Evolutionary conservation across 2,888 invertebrate genomes (phyloP), one percentile per base, ranked within the genome.

Genomic region (Epirrhoe alternata): DNA sequence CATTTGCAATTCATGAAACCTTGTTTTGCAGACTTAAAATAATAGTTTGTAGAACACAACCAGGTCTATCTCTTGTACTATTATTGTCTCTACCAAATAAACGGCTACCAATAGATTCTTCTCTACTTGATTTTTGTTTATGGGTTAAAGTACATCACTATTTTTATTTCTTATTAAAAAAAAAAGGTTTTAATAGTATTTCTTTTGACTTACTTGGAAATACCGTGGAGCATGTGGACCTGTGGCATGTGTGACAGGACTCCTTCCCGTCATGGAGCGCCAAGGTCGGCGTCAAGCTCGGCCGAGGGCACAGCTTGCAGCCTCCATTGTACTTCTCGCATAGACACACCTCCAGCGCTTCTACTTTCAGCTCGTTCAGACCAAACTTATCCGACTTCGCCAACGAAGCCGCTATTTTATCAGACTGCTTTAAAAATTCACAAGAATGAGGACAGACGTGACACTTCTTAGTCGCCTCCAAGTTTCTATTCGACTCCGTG

Each of bases 281-380:
- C 55, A 83, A 76, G 10, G 86, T 79, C 38, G 87, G 85, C 47
- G 86, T 81, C 50, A 84, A 76, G 71, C 82, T 80, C 6, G 87
- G 79, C 64, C 86, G 76, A 38, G 90, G 92, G 65, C 92, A 90
- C 78, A 90, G 82, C 84, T 90, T 91, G 79, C 92, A 92, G 30
- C 93, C 93, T 1, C 92, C 92, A 63, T 90, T 89, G 77, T 89
- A 92, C 76, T 85, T 86, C 85, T 90, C 92, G 72, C 92, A 93
- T 59, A 92, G 78, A 68, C 92, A 93, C 79, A 83, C 86, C 67
- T 87, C 90, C 79, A 89, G 60, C 3, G 86, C 87, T 35, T 90
- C 92, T 71, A 88, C 88, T 69, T 85, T 87, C 71, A 92, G 78
- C 80, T 92, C 92, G 71, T 91, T 90, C 61, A 91, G 78, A 1